Evolutionary conservation across 2,888 invertebrate genomes (phyloP), one percentile per base, ranked within the genome.

Genomic region (Anthoptus insignis): DNA sequence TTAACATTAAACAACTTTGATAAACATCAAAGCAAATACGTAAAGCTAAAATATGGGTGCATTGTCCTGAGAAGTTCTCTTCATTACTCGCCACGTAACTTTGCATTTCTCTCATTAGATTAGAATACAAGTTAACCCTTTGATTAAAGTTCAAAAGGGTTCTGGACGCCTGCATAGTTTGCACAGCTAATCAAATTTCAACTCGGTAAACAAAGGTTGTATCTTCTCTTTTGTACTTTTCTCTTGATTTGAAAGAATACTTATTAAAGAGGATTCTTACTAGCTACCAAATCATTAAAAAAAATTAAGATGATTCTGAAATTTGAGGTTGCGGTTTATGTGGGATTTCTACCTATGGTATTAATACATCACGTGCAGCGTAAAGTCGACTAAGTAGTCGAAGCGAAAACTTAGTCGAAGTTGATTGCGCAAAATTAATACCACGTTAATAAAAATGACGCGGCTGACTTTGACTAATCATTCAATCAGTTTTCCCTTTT

Each of bases 151-250:
- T 84, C 81, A 84, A 86, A 85, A 82, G 82, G 73, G 78, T 75
- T 79, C 80, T 79, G 79, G 79, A 76, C 77, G 76, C 76, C 73
- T 77, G 82, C 81, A 81, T 82, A 83, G 82, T 84, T 84, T 82
- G 73, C 81, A 74, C 76, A 81, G 80, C 78, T 83, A 84, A 85
- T 86, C 80, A 84, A 84, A 86, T 86, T 82, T 78, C 74, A 76
- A 76, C 75, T 77, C 77, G 79, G 72, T 76, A 81, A 80, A 81
- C 81, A 81, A 79, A 78, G 80, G 74, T 77, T 66, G 71, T 77
- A 79, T 81, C 81, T 83, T 81, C 79, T 73, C 81, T 81, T 80
- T 54, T 63, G 71, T 76, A 73, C 75, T 77, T 77, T 80, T 79
- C 73, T 74, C 72, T 75, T 74, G 70, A 39, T 63, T 50, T 61